A percentile compares a stretch with the other conserved stretches of the same genome.
Conservation (phyloP, 2,888 invertebrate species). For the Dugesia japonica region DNA sequence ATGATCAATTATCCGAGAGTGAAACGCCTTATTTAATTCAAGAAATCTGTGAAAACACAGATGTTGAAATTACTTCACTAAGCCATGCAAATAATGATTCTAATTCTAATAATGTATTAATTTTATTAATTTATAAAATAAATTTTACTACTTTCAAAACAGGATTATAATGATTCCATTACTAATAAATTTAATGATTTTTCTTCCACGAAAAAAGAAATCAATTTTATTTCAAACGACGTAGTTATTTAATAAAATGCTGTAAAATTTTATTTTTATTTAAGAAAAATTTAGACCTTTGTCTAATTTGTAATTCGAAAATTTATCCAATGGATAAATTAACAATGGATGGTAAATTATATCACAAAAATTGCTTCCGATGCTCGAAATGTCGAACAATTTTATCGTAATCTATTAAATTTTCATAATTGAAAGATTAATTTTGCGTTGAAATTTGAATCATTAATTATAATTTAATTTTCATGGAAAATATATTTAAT, state of each 20-base stretch:
- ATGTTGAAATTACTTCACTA: background rate
- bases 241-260: background rate
- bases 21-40: background rate
- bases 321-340: slow-evolving; percentile 13
- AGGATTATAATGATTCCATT: background rate
- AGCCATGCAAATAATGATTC: background rate
- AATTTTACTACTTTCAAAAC: background rate
- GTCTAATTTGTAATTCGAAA: background rate
- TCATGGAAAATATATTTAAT: no score
- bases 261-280: background rate
- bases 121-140: background rate
- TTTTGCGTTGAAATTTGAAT: no score
- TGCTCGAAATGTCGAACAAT: background rate
- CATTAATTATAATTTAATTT: background rate
- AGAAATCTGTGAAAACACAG: background rate
- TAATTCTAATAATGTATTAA: background rate
- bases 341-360: background rate
- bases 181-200: background rate
- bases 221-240: background rate
- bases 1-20: background rate
- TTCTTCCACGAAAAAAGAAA: background rate
- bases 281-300: background rate
- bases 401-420: background rate
- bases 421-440: no score
- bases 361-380: background rate